Evolutionary conservation across 2,888 invertebrate species (phyloP), one percentile per base, ranked within the genome.

Genomic region (Smittia sp.): DNA sequence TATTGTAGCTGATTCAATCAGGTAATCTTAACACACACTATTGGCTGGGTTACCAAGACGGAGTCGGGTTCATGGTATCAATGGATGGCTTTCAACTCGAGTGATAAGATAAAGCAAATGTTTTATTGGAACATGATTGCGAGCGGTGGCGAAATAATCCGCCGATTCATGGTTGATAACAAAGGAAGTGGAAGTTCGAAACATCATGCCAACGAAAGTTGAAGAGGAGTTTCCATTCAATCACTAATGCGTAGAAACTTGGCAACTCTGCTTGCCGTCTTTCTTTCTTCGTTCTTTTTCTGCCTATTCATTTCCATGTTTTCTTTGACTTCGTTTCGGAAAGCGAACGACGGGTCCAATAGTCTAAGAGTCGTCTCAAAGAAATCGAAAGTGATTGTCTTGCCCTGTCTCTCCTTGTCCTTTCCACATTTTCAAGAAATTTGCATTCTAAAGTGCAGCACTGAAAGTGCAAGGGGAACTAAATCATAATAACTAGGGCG

Each of bases 341-440:
- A 54, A 69, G 69, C 22, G 18, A 54, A n/a, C 24, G 54, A 27
- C 69, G 52, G 69, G 54, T 20, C 9, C 24, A 52, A 9, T 38
- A 15, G 69, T 69, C 52, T 58, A 1, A 58, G 52, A 58, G 25
- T 54, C 20, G 69, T 69, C 69, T 69, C 52, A 52, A 15, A 52
- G 54, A 69, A 69, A 69, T 52, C 54, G 69, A 69, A 69, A 69
- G 69, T 69, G 69, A 69, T 52, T 22, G 58, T 9, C 22, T 52
- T 52, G n/a, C 15, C 52, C 15, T 52, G 13, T 52, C 15, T 52
- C 15, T 52, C 15, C 15, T 52, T 52, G 6, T 52, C 52, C 15
- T 7, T n/a, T 52, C 18, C 58, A 15, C 11, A 18, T 4, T 20
- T 18, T 22, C 7, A 22, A 18, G 22, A n/a, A 63, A 63, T 63